Evolutionary conservation across 2,113 vertebrate species (phyloP), one percentile per base, ranked within the genome.

Genomic region (Arvicanthis niloticus): DNA sequence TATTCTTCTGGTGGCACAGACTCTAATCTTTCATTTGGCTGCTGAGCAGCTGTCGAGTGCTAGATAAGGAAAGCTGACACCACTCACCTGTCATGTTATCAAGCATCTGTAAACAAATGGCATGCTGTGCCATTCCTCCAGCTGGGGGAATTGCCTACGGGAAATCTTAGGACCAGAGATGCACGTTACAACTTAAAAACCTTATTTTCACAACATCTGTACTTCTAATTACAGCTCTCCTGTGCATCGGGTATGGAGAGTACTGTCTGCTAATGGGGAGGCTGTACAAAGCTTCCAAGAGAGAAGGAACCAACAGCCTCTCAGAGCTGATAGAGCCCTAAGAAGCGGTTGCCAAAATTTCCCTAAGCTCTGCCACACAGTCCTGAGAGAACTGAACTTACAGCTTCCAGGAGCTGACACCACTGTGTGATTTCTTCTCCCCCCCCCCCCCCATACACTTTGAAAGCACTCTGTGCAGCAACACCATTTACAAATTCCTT

Each of bases 1-100:
- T 97, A 81, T 88, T 82, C 93, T 97, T 98, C 96, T 94, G 88
- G 95, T 96, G 70, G 96, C 82, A 80, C 77, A 3, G 45, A 96
- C 60, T 87, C 91, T 98, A 88, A 97, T 98, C 97, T 98, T 97
- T 96, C 84, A 96, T 98, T 98, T 98, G 98, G 96, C 91, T 51
- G 92, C 78, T 96, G 98, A 98, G 94, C 98, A 98, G 98, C 98
- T 98, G 98, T 98, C 97, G 98, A 96, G 97, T 12, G 70, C 73
- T 80, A 88, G 96, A 96, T 98, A 48, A 98, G 98, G 98, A 98
- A 98, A 98, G 98, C 98, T 84, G 90, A 95, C 51, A 94, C 84
- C 1, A 1, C 73, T 95, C 95, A 1, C 73, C 95, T 94, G 40
- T 2, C 68, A 16, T 2, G 4, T 73, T 73, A 88, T 88, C 86